These are phyloP conservation scores for Crossoptilon crossoptilon DNA, from an alignment of 2,797 vertebrate genomes.

Conservation along the genomic window DNA sequence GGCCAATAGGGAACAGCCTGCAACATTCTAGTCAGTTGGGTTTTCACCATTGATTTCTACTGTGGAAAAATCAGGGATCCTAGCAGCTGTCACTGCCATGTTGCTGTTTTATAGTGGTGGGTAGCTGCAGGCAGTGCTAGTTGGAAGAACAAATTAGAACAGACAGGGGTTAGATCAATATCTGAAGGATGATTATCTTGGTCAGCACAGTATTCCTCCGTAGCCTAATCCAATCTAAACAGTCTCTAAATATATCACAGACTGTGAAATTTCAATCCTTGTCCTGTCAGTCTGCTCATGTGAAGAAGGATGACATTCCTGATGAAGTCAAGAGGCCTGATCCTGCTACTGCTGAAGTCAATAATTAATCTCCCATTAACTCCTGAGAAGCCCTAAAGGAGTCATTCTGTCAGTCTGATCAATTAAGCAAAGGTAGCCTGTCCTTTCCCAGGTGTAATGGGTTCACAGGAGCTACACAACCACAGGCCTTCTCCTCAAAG, in stretches of 20 bases:
- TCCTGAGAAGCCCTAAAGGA: not conserved
- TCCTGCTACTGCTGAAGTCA: constrained; percentile 1
- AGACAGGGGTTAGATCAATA: constrained; percentile 70
- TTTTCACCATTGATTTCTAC: not conserved
- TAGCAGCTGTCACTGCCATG: not conserved
- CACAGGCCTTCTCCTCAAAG: not conserved
- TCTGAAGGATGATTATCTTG: constrained; percentile 58
- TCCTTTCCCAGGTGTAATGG: not conserved
- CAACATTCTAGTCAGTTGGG: not conserved
- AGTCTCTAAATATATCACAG: constrained; percentile 59
- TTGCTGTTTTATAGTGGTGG: not conserved
- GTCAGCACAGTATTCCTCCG: constrained; percentile 46
- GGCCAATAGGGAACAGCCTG: not conserved
- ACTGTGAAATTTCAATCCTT: constrained; percentile 68
- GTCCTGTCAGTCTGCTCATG: constrained; percentile 28
- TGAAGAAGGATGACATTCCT: constrained; percentile 17
- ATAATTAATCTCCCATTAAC: not conserved
- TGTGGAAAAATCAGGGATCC: not conserved
- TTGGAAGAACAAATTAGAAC: constrained; percentile 65
- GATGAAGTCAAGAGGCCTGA: constrained; percentile 14
- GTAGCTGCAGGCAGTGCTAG: constrained; percentile 30
- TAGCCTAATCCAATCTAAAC: constrained; percentile 50
- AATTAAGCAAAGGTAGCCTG: not conserved
- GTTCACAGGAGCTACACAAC: not conserved
- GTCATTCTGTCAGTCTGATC: not conserved